Evolutionary conservation across 2,888 invertebrate species (phyloP), one percentile per base, ranked within the genome.

Genomic region (Asteroscopus sphinx): DNA sequence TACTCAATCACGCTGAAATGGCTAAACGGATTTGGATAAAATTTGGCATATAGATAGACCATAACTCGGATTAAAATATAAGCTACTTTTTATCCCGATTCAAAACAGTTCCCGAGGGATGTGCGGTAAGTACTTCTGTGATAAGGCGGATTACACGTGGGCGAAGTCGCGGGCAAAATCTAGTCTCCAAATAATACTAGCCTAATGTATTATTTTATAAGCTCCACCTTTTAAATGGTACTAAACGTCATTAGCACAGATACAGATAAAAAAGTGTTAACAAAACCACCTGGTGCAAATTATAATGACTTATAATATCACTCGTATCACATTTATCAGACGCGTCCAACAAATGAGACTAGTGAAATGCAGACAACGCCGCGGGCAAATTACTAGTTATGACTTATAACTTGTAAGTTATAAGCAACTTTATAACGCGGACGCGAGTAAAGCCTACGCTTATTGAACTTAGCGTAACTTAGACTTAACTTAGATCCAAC

Each of bases 381-480:
- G 68, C 73, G 47, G 73, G 73, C 73, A 9, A 35, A 52, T 49
- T 61, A 68, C 68, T 73, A 68, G 65, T 61, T 70, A 51, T 32
- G n/a, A n/a, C n/a, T n/a, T n/a, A 44, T 42, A 52, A 57, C 61
- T 68, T 40, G 46, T 42, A 62, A 60, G 42, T 67, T 61, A 47
- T 52, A 62, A 41, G 61, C 49, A 67, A 72, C 69, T 69, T 66
- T 66, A 67, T 58, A 70, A 56, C 48, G 33, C 49, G 42, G 57
- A 65, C 39, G 36, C 41, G 45, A 42, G 33, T 65, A 59, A 46
- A 55, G 41, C 60, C 67, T 73, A 64, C 67, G 70, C 73, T 47
- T 44, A 54, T 46, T 60, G 45, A 54, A 36, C 53, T 61, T 60
- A 57, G 37, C 28, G 53, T 56, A 37, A 66, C 54, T 65, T 61